phyloP scores from a whole-genome alignment of 2,113 vertebrate genomes.

The Protobothrops mucrosquamatus region DNA sequence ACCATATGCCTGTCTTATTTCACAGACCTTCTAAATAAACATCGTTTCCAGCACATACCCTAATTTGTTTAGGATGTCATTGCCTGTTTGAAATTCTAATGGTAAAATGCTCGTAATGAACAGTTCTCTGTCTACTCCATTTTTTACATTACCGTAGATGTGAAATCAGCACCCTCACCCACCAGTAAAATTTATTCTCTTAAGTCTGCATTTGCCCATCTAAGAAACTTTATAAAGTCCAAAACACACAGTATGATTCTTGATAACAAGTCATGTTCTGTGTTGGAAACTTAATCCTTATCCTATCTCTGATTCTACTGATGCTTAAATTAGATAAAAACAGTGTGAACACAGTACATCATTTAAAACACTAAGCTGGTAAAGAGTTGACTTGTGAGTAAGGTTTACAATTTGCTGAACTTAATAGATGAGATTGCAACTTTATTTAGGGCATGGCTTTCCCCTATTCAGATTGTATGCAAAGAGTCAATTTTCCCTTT shows the following conservation, averaged over 20 bases:
- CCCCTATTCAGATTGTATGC: neutral
- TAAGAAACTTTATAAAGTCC: neutral
- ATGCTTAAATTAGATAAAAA: neutral
- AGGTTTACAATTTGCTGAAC: neutral
- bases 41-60: neutral
- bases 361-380: neutral
- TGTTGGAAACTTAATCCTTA: neutral
- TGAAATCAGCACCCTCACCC: neutral
- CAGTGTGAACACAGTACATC: neutral
- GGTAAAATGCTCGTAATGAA: neutral
- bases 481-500: neutral
- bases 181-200: neutral
- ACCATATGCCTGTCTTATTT: neutral
- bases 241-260: neutral
- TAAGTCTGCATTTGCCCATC: neutral
- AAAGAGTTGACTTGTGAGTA: neutral
- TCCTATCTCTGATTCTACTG: no score
- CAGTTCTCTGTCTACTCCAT: neutral
- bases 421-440: neutral
- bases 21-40: conserved; percentile 7
- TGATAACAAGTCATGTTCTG: neutral
- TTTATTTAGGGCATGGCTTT: neutral
- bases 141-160: neutral
- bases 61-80: conserved; percentile 23
- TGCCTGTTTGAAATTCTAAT: conserved; percentile 4